Evolutionary conservation across 2,113 vertebrate genomes (phyloP).

Genomic region (Marmota flaviventris): DNA sequence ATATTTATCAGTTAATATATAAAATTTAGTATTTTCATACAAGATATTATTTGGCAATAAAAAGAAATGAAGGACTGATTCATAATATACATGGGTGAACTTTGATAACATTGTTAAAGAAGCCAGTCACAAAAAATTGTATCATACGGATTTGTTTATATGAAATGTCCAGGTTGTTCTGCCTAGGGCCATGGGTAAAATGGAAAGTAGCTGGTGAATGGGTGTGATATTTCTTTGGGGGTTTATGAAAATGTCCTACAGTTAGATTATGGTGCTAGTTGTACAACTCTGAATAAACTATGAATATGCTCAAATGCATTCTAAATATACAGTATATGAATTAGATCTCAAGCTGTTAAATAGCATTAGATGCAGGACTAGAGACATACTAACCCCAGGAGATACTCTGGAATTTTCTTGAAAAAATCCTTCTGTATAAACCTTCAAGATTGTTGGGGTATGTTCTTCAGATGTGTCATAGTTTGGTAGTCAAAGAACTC

Average conservation of each 20-base stretch:
- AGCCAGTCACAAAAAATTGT: background rate
- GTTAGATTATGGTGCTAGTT: background rate
- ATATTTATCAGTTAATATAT: background rate
- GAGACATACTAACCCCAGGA: slow-evolving; percentile 36
- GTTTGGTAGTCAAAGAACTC: slow-evolving; percentile 93
- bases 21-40: background rate
- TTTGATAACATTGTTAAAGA: background rate
- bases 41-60: background rate
- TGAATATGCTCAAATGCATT: background rate
- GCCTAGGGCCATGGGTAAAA: background rate
- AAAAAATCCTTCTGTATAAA: background rate
- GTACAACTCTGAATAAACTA: background rate
- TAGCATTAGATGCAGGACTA: background rate
- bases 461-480: slow-evolving; percentile 91
- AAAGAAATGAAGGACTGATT: background rate
- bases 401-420: background rate
- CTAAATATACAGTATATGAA: background rate
- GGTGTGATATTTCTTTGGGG: background rate
- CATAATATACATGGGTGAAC: background rate
- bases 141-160: background rate
- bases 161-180: background rate
- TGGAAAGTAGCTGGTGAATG: background rate
- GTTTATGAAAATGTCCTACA: background rate
- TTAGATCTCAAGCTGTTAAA: slow-evolving; percentile 26
- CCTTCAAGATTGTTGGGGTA: background rate